These are phyloP conservation scores for Pammene aurita DNA, from an alignment of 2,888 invertebrate genomes.

Conservation along the genomic window DNA sequence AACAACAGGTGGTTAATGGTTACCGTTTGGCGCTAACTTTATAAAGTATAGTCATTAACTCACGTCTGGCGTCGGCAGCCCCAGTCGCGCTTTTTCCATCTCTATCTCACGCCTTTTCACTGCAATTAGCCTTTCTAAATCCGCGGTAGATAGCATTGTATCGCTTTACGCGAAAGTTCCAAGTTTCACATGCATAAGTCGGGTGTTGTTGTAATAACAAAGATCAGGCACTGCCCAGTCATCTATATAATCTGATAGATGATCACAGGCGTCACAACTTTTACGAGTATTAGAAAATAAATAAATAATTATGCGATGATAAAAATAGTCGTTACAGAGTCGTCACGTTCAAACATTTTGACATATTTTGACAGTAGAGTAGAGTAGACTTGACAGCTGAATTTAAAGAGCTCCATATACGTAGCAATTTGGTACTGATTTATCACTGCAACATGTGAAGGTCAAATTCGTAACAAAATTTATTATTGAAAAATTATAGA, in stretches of 20 bases:
- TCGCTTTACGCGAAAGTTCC: slow-evolving; percentile 30
- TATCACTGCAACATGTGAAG: no score
- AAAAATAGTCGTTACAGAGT: slow-evolving; percentile 16
- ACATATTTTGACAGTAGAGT: slow-evolving; percentile 9
- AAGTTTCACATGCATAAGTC: slow-evolving; percentile 34
- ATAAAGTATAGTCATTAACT: slow-evolving; percentile 27
- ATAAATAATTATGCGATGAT: not conserved
- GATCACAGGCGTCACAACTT: not conserved
- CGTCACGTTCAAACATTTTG: slow-evolving; percentile 1
- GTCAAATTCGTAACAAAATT: no score
- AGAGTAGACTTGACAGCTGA: no score
- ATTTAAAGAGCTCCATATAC: no score
- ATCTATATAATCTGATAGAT: no score
- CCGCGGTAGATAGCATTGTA: slow-evolving; percentile 71
- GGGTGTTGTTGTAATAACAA: slow-evolving; percentile 14
- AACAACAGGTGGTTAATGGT: slow-evolving; percentile 55
- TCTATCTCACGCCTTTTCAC: slow-evolving; percentile 75
- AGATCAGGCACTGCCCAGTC: not conserved
- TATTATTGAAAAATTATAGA: no score
- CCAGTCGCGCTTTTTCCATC: slow-evolving; percentile 70
- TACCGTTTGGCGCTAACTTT: slow-evolving; percentile 39
- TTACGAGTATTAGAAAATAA: not conserved
- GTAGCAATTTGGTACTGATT: no score
- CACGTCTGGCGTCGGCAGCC: slow-evolving; percentile 51
- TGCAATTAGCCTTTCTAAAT: slow-evolving; percentile 75